Evolutionary conservation across 2,797 vertebrate species (phyloP).

Genomic region (Mus caroli): DNA sequence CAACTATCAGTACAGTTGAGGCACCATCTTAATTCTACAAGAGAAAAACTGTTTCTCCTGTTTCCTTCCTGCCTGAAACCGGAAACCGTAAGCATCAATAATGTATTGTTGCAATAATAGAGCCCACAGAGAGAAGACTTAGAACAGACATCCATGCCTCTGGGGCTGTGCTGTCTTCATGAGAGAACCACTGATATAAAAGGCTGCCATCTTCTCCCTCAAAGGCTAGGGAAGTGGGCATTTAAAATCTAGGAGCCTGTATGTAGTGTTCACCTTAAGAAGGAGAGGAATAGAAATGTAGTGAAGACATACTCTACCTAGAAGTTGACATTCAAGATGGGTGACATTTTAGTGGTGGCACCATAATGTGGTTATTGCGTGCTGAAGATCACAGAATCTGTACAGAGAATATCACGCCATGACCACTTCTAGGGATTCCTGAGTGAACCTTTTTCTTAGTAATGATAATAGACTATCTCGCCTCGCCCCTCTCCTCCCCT

Average conservation of each 20-base stretch:
- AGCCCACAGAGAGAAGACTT: not conserved
- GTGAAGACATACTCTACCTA: not conserved
- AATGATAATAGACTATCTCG: not conserved
- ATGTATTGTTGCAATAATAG: not conserved
- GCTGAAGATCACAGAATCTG: not conserved
- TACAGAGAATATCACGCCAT: not conserved
- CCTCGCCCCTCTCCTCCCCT: too few species aligned
- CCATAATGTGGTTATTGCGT: accelerated
- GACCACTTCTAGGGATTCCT: not conserved
- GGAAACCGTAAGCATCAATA: not conserved
- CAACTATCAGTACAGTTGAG: not conserved
- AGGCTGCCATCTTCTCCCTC: not conserved
- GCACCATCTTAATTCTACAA: not conserved
- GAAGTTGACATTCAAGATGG: not conserved
- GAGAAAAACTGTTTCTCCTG: not conserved
- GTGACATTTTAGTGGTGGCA: not conserved
- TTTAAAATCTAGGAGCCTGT: not conserved
- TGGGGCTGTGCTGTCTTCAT: not conserved
- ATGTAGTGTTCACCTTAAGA: not conserved
- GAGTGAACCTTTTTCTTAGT: not conserved
- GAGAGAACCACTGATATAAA: accelerated
- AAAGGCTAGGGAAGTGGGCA: not conserved
- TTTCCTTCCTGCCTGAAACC: not conserved
- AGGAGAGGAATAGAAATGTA: not conserved
- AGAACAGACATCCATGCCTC: accelerated